Evolutionary conservation across 1,140 invertebrate species (phyloP).

Genomic region (Drosophila arizonae): DNA sequence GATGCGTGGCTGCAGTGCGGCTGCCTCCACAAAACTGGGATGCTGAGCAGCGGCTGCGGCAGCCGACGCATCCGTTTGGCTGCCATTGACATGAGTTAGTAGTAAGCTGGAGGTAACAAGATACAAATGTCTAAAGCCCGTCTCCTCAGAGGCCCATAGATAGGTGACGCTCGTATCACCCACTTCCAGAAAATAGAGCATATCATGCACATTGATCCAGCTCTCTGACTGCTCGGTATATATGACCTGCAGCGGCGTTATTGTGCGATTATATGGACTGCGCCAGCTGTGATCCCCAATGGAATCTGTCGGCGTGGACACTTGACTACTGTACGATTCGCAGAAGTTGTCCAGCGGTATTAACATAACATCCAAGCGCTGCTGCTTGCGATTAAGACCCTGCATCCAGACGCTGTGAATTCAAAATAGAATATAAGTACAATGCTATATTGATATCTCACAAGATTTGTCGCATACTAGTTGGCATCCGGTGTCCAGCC

Average conservation of each 20-base stretch:
- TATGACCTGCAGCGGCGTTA: conserved; percentile 84
- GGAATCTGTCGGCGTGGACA: conserved; percentile 84
- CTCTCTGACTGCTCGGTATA: conserved; percentile 88
- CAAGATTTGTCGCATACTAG: conserved; percentile 86
- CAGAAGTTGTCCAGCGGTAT: conserved; percentile 90
- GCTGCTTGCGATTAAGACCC: conserved; percentile 92
- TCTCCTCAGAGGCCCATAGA: conserved; percentile 96
- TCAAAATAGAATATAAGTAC: conserved; percentile 1
- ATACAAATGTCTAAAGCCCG: conserved; percentile 96
- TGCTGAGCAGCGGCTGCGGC: conserved; percentile 41
- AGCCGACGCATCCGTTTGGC: conserved; percentile 51
- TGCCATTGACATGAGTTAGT: conserved; percentile 60
- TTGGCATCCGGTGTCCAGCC: conserved; percentile 96
- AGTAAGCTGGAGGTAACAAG: conserved; percentile 84
- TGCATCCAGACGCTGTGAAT: conserved; percentile 92
- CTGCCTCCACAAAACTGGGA: conserved; percentile 67
- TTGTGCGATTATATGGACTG: conserved; percentile 69
- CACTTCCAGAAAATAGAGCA: conserved; percentile 91
- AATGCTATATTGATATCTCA: neutral
- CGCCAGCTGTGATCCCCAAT: conserved; percentile 82
- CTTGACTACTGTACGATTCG: conserved; percentile 85
- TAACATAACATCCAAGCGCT: conserved; percentile 89
- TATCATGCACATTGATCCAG: conserved; percentile 97
- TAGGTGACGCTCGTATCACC: conserved; percentile 86
- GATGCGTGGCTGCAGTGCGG: conserved; percentile 69